These are phyloP conservation scores for Hirtodrosophila duncani DNA, from an alignment of 2,888 invertebrate species.

Conservation along the genomic window DNA sequence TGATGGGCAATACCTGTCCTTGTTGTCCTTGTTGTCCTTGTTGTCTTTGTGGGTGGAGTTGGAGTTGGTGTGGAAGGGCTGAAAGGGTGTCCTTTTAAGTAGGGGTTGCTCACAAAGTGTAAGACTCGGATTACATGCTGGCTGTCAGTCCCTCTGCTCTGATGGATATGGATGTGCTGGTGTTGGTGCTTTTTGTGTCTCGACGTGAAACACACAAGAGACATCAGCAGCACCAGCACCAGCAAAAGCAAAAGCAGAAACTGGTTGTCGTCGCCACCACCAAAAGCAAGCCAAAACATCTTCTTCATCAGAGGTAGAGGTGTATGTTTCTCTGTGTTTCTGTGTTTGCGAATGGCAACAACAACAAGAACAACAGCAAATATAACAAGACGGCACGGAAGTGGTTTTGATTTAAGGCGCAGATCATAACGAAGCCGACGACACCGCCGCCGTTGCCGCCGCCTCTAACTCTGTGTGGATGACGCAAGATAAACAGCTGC, in stretches of 20 bases:
- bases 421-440: constrained; percentile 39
- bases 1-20: no score
- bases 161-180: constrained; percentile 22
- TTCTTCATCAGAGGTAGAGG: constrained; percentile 14
- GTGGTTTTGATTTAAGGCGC: constrained; percentile 66
- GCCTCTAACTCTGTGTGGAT: constrained; percentile 25
- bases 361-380: constrained; percentile 18
- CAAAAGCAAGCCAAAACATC: constrained; percentile 1
- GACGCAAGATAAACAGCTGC: constrained; percentile 47
- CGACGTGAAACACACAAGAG: no score
- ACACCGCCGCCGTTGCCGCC: constrained; percentile 9
- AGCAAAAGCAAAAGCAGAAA: constrained; percentile 31
- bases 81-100: constrained; percentile 51
- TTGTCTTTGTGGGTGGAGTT: no score
- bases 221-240: background rate
- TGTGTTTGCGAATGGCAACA: constrained; percentile 35
- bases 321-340: no score
- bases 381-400: constrained; percentile 48
- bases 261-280: constrained; percentile 39
- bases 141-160: constrained; percentile 33
- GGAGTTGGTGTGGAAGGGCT: constrained; percentile 9
- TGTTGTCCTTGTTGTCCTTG: no score
- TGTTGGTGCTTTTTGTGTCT: constrained; percentile 5
- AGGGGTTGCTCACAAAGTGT: constrained; percentile 10
- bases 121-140: constrained; percentile 65